Conservation (phyloP, 2,113 vertebrate species). For the Vireo altiloquus region DNA sequence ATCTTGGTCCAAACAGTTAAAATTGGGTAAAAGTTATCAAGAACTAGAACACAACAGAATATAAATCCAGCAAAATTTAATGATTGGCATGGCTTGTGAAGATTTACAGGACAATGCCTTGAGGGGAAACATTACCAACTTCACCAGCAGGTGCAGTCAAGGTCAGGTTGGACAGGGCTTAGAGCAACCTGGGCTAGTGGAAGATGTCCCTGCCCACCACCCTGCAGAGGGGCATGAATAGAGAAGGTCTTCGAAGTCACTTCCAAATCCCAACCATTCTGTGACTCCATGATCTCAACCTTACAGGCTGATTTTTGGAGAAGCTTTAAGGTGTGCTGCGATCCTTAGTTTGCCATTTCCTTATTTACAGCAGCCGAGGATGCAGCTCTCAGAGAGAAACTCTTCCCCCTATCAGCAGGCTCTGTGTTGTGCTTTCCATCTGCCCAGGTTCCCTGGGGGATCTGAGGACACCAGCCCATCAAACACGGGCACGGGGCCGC, state of each 20-base stretch:
- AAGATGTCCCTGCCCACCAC: neutral
- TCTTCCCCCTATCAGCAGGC: neutral
- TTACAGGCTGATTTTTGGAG: neutral
- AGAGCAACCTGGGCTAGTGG: neutral
- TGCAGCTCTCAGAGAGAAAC: neutral
- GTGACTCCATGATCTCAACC: neutral
- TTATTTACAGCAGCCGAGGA: neutral
- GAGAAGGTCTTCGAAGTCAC: neutral
- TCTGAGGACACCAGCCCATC: neutral
- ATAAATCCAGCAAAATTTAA: neutral
- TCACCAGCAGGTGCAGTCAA: neutral
- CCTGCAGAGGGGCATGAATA: neutral
- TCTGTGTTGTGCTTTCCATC: neutral
- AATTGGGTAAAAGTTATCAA: neutral
- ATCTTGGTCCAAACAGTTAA: neutral
- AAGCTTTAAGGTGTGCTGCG: neutral
- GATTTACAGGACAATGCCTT: neutral
- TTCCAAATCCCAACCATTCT: neutral
- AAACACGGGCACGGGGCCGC: rapidly evolving
- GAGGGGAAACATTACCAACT: neutral
- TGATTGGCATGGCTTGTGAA: neutral
- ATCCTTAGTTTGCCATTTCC: neutral
- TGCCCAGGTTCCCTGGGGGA: neutral
- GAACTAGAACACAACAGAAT: neutral
- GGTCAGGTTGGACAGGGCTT: neutral